Percentiles rank a stretch among this genome's conserved stretches.
Conservation (phyloP, 2,888 invertebrate genomes). For the Mythimna loreyi region DNA sequence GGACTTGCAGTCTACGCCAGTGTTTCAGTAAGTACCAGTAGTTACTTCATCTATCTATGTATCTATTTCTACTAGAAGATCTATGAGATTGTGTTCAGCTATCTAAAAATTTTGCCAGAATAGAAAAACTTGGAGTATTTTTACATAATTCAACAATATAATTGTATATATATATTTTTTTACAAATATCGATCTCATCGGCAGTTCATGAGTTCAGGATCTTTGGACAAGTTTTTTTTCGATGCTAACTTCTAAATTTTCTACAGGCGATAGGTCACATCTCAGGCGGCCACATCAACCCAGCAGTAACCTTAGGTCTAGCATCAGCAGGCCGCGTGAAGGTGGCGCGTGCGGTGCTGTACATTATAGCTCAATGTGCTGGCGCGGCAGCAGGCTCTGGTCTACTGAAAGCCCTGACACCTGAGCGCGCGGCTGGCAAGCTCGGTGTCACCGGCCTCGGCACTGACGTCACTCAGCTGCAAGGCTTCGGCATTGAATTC, state of each 20-base stretch:
- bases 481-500: conserved; percentile 97
- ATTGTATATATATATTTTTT: no score
- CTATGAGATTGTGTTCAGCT: background rate
- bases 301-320: conserved; percentile 96
- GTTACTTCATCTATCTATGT: background rate
- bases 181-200: no score
- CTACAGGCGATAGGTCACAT: conserved; percentile 95
- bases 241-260: conserved; percentile 13
- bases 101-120: no score
- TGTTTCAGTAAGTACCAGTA: conserved; percentile 92
- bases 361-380: conserved; percentile 95
- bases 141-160: no score
- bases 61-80: background rate
- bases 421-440: conserved; percentile 90
- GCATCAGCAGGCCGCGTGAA: conserved; percentile 95
- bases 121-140: background rate
- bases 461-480: conserved; percentile 92
- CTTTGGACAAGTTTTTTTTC: background rate
- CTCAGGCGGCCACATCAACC: conserved; percentile 98
- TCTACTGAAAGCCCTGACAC: conserved; percentile 93
- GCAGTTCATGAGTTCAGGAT: no score
- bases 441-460: conserved; percentile 94
- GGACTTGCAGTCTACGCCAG: conserved; percentile 96
- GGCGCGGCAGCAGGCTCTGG: conserved; percentile 96
- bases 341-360: conserved; percentile 93